Evolutionary conservation across 1,140 invertebrate genomes (phyloP).

Genomic region (Zelostemma sp.): DNA sequence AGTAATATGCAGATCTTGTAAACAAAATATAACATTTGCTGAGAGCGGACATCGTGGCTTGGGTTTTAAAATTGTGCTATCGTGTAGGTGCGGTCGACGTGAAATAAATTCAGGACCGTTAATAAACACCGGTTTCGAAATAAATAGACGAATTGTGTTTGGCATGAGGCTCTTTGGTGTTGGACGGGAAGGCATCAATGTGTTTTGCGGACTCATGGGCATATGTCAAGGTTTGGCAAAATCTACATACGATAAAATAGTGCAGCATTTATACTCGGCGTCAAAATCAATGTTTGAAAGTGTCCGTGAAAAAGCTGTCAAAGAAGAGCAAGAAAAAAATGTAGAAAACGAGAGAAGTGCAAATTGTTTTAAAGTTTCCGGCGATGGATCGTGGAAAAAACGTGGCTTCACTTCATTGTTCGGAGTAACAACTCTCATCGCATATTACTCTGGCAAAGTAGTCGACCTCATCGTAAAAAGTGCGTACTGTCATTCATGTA

Average conservation of each 20-base stretch:
- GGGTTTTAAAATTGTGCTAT: constrained; percentile 36
- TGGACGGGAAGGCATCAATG: constrained; percentile 30
- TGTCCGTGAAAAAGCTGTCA: constrained; percentile 16
- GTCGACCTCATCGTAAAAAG: too few relatives aligned
- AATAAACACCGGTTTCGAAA: constrained; percentile 35
- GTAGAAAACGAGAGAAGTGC: too few relatives aligned
- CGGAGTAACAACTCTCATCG: too few relatives aligned
- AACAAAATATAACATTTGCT: constrained; percentile 33
- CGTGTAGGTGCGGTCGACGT: constrained; percentile 21
- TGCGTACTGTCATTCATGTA: too few relatives aligned
- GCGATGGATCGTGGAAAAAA: too few relatives aligned
- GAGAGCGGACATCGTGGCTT: constrained; percentile 28
- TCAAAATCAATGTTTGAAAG: constrained; percentile 22
- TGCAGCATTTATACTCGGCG: constrained; percentile 12
- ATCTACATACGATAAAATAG: constrained; percentile 22
- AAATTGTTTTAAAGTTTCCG: too few relatives aligned
- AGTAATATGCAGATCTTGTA: constrained; percentile 27
- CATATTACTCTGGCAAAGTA: too few relatives aligned
- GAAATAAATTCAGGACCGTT: constrained; percentile 23
- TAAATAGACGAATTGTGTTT: constrained; percentile 38
- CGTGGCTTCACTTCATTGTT: too few relatives aligned
- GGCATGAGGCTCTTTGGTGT: constrained; percentile 36
- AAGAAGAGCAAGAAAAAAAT: constrained; percentile 29
- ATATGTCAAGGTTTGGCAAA: constrained; percentile 12
- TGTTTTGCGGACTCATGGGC: constrained; percentile 37